Evolutionary conservation across 2,888 invertebrate species (phyloP).

Genomic region (Tachina fera): DNA sequence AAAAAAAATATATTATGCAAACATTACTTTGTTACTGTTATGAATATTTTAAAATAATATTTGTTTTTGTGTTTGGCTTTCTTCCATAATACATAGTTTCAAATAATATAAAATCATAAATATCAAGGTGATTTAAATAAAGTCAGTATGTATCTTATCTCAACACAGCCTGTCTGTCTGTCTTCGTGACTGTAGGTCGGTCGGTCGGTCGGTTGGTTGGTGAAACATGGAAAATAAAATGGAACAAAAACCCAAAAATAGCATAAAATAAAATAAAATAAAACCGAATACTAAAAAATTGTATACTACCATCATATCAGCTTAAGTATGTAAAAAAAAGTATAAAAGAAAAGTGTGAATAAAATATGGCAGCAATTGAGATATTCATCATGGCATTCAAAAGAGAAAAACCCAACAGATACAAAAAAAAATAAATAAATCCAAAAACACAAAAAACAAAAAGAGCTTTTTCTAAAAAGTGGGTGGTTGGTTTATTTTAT

Average conservation of each 20-base stretch:
- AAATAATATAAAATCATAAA: constrained; percentile 19
- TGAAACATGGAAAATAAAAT: constrained; percentile 21
- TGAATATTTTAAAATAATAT: neutral
- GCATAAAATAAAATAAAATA: neutral
- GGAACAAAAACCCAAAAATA: neutral
- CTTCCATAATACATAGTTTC: neutral
- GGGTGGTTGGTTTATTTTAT: constrained; percentile 60
- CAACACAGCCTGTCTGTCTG: neutral
- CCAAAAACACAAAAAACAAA: neutral
- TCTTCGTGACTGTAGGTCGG: neutral
- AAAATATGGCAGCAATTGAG: constrained; percentile 47
- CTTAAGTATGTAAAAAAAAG: neutral
- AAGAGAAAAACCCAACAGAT: constrained; percentile 6
- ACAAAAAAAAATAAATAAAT: too few relatives aligned
- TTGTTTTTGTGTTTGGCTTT: too few relatives aligned
- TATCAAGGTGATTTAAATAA: constrained; percentile 42
- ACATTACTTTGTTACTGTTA: neutral
- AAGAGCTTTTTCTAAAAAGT: constrained; percentile 37
- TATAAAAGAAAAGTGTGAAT: constrained; percentile 2
- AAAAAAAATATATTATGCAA: constrained; percentile 16
- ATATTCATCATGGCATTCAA: constrained; percentile 54
- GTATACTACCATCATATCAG: neutral
- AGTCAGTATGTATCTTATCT: neutral
- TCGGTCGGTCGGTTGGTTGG: neutral
- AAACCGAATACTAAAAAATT: neutral